phyloP scores from a whole-genome alignment of 2,113 vertebrate species.

The Hippocampus zosterae region DNA sequence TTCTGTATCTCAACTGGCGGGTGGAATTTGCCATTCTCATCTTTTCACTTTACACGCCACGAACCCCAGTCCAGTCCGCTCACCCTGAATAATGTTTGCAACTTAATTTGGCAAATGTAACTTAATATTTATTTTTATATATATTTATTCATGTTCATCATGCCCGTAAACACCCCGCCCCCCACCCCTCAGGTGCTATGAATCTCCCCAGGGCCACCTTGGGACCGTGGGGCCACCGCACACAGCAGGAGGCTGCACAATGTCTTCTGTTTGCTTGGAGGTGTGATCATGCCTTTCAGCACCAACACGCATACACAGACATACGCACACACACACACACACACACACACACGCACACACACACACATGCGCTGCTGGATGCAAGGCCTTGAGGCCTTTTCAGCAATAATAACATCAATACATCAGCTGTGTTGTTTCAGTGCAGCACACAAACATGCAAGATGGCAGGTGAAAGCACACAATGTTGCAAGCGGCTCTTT shows the following conservation, averaged over 20 bases:
- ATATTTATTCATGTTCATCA: slow-evolving; percentile 93
- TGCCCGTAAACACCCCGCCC: slow-evolving; percentile 84
- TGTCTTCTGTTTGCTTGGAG: slow-evolving; percentile 55
- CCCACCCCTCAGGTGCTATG: slow-evolving; percentile 75
- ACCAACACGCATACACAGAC: neutral
- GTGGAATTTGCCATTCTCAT: slow-evolving; percentile 4
- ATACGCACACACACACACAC: slow-evolving; percentile 22
- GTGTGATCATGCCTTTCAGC: slow-evolving; percentile 33
- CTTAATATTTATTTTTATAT: slow-evolving; percentile 90
- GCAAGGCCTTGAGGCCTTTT: slow-evolving; percentile 52
- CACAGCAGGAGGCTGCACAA: slow-evolving; percentile 45
- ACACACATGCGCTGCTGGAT: neutral
- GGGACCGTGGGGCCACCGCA: slow-evolving; percentile 76
- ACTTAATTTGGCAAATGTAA: slow-evolving; percentile 78
- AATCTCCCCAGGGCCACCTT: slow-evolving; percentile 71
- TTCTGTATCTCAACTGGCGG: neutral
- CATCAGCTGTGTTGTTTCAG: slow-evolving; percentile 47
- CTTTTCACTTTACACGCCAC: neutral
- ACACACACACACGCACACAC: slow-evolving; percentile 21
- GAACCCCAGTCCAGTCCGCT: slow-evolving; percentile 4
- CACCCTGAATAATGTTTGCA: slow-evolving; percentile 72
- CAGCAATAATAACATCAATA: slow-evolving; percentile 67
- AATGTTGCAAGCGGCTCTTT: slow-evolving; percentile 3
- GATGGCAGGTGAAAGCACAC: slow-evolving; percentile 29
- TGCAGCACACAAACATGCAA: slow-evolving; percentile 49